Conservation (phyloP, 2,113 vertebrate species). For the Podocnemis expansa region DNA sequence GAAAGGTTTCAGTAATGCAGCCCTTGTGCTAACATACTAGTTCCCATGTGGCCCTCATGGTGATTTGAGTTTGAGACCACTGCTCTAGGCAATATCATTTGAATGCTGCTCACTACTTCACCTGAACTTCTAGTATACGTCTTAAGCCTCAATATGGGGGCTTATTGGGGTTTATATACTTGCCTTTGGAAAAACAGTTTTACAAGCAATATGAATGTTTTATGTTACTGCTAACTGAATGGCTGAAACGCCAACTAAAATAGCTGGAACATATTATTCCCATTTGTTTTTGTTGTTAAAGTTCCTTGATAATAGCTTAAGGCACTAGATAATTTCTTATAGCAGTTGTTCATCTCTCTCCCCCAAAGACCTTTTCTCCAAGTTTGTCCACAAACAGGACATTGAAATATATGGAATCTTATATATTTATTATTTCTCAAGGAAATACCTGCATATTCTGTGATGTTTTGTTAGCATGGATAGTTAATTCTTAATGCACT, state of each 20-base stretch:
- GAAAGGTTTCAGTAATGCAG: no score
- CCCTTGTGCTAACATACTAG: no score
- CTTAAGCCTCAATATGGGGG: not conserved
- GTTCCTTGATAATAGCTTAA: not conserved
- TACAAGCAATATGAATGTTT: not conserved
- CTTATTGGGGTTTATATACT: not conserved
- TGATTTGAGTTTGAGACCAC: no score
- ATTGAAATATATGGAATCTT: not conserved
- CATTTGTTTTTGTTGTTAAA: not conserved
- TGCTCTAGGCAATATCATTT: not conserved
- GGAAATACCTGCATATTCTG: not conserved
- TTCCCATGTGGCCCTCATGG: no score
- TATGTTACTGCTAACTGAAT: not conserved
- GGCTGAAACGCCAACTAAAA: not conserved
- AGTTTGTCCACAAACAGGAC: not conserved
- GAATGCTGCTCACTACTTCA: not conserved
- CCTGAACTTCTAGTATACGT: not conserved
- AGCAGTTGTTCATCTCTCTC: not conserved
- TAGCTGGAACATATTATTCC: not conserved
- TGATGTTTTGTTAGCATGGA: not conserved
- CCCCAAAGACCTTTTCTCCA: not conserved
- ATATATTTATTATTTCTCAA: not conserved
- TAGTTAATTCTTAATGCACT: not conserved
- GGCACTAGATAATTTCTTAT: not conserved
- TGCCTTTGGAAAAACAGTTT: not conserved